Evolutionary conservation across 2,888 invertebrate genomes (phyloP), one percentile per base, ranked within the genome.

Genomic region (Alloplasta piceator): DNA sequence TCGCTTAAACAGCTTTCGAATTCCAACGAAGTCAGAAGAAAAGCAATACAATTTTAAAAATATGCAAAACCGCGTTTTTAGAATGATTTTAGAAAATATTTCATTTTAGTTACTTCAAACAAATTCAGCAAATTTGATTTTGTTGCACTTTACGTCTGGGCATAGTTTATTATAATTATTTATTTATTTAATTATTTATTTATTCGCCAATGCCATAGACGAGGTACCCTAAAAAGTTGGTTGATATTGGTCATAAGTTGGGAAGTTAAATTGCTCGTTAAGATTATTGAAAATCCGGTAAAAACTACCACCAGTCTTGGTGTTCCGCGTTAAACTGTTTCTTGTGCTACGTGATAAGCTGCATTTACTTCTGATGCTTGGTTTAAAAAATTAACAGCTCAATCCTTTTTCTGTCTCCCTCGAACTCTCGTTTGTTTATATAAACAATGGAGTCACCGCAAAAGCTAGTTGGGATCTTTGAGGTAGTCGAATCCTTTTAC

Each of bases 371-470:
- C 50, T 61, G 56, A 12, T 50, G 72, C 5, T 48, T 67, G 56
- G 36, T 55, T 63, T 56, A 26, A 39, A 56, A 63, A 76, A 80
- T 80, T 80, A 80, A 68, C 76, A 76, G 76, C 63, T 73, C 14
- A 52, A 48, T 58, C 41, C 71, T 66, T 55, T 61, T 64, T 38
- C 41, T 39, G 48, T 66, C 55, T 36, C 78, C 39, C 48, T 64
- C 67, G 7, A 74, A 46, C 39, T 50, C 26, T 70, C 36, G 38
- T 16, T 43, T 50, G 71, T 60, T 66, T 55, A 6, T 26, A 64
- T 14, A 60, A 26, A 64, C 58, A 66, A 64, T 75, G 43, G 14
- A 39, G 38, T 64, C 64, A 60, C 41, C 10, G 36, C 36, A 46
- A 36, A 36, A 38, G 38, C 43, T 56, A 26, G 3, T 3, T 26